Percentiles rank a stretch among this genome's conserved stretches.
Conservation (phyloP, 1,140 invertebrate species). For the Trinorchestia longiramus region DNA sequence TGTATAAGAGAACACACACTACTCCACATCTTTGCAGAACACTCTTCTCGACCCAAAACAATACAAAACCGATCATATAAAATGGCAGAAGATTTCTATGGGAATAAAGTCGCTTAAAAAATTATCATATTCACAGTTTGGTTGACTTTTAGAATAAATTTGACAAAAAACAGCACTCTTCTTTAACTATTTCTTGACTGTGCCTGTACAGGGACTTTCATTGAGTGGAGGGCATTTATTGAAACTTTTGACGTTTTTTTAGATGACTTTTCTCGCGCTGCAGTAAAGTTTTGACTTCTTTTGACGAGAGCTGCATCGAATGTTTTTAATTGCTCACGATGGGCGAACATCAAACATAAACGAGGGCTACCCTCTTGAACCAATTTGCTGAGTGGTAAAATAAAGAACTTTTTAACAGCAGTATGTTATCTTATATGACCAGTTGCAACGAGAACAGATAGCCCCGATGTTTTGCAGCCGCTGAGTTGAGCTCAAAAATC, state of each 20-base stretch:
- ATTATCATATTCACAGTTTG: not conserved
- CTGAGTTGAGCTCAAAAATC: too few species aligned
- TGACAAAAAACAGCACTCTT: not conserved
- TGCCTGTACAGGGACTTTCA: not conserved
- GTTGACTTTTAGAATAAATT: not conserved
- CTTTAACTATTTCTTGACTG: not conserved
- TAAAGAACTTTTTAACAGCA: not conserved
- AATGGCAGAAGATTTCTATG: not conserved
- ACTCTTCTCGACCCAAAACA: not conserved
- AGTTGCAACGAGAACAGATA: not conserved
- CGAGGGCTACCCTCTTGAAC: not conserved
- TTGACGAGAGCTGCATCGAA: not conserved
- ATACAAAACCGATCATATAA: not conserved
- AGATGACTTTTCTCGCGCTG: not conserved
- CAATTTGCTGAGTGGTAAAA: not conserved
- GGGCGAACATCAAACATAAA: not conserved
- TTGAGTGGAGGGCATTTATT: not conserved
- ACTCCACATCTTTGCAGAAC: not conserved
- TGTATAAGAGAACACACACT: not conserved
- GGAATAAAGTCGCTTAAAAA: not conserved
- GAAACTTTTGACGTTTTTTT: not conserved
- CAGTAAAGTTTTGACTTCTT: not conserved
- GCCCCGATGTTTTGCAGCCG: not conserved
- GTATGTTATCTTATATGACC: not conserved
- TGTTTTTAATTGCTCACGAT: not conserved